Evolutionary conservation across 2,797 vertebrate species (phyloP).

Genomic region (Halcyon smyrnensis): DNA sequence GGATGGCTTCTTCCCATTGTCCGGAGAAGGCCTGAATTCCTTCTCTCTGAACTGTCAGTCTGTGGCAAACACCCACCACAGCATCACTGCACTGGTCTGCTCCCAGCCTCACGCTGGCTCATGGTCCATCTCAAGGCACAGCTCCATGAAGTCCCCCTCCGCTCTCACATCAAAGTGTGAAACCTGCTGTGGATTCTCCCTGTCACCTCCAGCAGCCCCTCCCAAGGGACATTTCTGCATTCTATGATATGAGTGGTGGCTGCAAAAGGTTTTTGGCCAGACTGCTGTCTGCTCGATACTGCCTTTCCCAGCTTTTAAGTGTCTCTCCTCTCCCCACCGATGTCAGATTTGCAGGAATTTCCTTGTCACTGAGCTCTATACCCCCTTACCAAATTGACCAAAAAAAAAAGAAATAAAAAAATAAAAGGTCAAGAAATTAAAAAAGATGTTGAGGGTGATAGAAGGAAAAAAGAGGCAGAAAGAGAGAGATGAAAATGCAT

Average conservation of each 20-base stretch:
- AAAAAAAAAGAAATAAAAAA: background rate
- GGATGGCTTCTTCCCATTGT: background rate
- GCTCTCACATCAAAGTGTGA: background rate
- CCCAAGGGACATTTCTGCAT: background rate
- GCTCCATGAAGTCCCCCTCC: background rate
- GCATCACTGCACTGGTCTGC: background rate
- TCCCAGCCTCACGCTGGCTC: background rate
- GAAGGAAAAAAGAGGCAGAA: background rate
- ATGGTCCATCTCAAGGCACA: background rate
- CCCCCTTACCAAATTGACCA: background rate
- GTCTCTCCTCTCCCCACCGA: background rate
- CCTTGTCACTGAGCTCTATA: background rate
- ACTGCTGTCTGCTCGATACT: background rate
- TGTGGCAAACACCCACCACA: background rate
- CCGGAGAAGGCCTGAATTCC: background rate
- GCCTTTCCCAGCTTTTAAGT: background rate
- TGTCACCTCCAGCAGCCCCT: background rate
- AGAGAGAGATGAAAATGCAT: background rate
- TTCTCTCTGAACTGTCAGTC: background rate
- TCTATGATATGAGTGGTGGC: background rate
- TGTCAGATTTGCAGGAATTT: background rate
- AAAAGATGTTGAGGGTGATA: fast-evolving
- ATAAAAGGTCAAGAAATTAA: background rate
- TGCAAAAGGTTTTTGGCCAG: background rate
- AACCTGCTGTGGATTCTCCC: background rate